Evolutionary conservation across 2,888 invertebrate species (phyloP), one percentile per base, ranked within the genome.

Genomic region (Oithona nana): DNA sequence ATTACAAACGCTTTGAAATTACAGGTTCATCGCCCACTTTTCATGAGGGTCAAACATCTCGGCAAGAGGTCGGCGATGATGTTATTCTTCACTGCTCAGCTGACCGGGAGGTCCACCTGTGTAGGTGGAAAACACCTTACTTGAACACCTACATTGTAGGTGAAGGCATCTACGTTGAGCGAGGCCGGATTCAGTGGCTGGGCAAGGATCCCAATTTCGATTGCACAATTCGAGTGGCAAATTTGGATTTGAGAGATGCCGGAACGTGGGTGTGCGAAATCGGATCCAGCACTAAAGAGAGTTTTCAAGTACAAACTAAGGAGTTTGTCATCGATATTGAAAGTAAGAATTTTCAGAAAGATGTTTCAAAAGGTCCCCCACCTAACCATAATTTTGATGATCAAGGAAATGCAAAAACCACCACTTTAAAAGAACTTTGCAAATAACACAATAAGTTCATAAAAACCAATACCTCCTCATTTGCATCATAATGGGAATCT

Each of bases 211-310:
- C 57, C 20, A 39, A 57, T n/a, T 31, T 24, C n/a, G 57, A 57
- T 30, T 57, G 57, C 4, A 57, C 57, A n/a, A 57, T 57, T 3
- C 29, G 31, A 31, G 31, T 61, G 22, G 26, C 28, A 1, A n/a
- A 28, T 22, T 24, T 61, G 24, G 52, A 61, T 20, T 20, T 30
- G 29, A 16, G 30, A 28, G 61, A 61, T 50, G 51, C 54, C n/a
- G 61, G 61, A n/a, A 31, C 29, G 4, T 61, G 61, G 61, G 30
- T 28, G 20, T 61, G 61, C 28, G 61, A 61, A 29, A 54, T 61
- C 8, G 61, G 61, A 16, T 49, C 54, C 16, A 49, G 49, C 29
- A 50, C 48, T 22, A 29, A 50, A n/a, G 30, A 29, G 22, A 49
- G 31, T 22, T 54, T 61, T 30, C 48, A 29, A n/a, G 49, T 50